Evolutionary conservation across 2,113 vertebrate species (phyloP).

Genomic region (Pachypanchax playfairii): DNA sequence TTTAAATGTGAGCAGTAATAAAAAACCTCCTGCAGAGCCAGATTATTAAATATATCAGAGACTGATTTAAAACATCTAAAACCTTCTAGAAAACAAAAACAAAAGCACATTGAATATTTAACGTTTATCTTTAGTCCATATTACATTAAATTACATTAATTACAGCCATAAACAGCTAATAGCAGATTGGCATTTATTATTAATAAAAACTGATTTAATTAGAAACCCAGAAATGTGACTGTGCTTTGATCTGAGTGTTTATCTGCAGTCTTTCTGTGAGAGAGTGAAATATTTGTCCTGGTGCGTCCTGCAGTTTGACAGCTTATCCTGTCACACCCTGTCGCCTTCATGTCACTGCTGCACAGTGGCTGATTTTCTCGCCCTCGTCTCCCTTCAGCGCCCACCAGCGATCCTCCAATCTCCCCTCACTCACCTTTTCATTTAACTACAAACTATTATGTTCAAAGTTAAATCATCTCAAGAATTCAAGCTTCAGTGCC

Average conservation of each 20-base stretch:
- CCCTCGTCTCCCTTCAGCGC: constrained; percentile 43
- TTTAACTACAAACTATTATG: not conserved
- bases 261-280: constrained; percentile 21
- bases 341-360: constrained; percentile 54
- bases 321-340: constrained; percentile 60
- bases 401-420: constrained; percentile 17
- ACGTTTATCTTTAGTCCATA: no score
- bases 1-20: no score
- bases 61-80: no score
- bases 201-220: no score
- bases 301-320: constrained; percentile 33
- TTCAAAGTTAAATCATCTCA: not conserved
- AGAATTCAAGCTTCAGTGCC: not conserved
- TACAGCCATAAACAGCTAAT: no score
- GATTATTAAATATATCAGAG: no score
- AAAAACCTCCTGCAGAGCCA: no score
- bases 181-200: no score
- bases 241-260: not conserved
- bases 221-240: no score
- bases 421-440: constrained; percentile 8
- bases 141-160: no score
- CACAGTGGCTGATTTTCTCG: constrained; percentile 52
- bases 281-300: constrained; percentile 26
- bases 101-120: no score
- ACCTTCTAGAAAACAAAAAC: no score